Base-by-base conservation (phyloP, 2,113 vertebrate genomes). In the Ciconia stormi region DNA sequence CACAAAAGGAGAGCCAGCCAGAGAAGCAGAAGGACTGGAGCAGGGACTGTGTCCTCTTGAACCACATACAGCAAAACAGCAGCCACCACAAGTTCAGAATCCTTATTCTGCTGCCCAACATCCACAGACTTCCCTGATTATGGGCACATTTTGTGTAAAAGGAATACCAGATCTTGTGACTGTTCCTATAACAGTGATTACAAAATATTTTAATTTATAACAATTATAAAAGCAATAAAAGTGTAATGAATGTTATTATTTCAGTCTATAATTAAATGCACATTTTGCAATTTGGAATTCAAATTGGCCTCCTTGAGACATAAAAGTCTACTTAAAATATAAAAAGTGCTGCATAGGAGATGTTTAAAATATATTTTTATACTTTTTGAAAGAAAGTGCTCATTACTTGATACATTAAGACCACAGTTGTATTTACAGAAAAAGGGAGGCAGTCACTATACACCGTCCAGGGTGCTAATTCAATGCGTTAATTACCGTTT, bases 401-500 rank as follows among this genome's bases (percentile, higher is more conserved):
- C 25, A 40, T 96, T 95, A 30, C 7, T 42, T 77, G 71, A 91
- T 82, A 69, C 27, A 62, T 32, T 67, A 88, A 89, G 82, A 76
- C 44, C 73, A 85, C 26, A 61, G 42, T 52, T 91, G 46, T 26
- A 56, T 53, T 84, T 73, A 67, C 62, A 92, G 80, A 38, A 90
- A 85, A 91, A 88, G 23, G 44, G 36, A 93, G 44, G 52, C 52
- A 58, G 80, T 73, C 56, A 19, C 50, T 52, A 18, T 50, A 30
- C 40, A 46, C 27, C 19, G 10, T 70, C 86, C 34, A 47, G 86
- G 25, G 47, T 90, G 82, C 16, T 84, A 92, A 82, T 62, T 85
- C 70, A 52, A 55, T 13, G 62, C 88, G 73, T 87, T 96, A 95
- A 95, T 97, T 96, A 95, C 52, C 74, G 52, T 70, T 92, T 95